Percentiles rank a stretch among this genome's conserved stretches.
Conservation (phyloP, 2,113 vertebrate species). For the Orcinus orca region DNA sequence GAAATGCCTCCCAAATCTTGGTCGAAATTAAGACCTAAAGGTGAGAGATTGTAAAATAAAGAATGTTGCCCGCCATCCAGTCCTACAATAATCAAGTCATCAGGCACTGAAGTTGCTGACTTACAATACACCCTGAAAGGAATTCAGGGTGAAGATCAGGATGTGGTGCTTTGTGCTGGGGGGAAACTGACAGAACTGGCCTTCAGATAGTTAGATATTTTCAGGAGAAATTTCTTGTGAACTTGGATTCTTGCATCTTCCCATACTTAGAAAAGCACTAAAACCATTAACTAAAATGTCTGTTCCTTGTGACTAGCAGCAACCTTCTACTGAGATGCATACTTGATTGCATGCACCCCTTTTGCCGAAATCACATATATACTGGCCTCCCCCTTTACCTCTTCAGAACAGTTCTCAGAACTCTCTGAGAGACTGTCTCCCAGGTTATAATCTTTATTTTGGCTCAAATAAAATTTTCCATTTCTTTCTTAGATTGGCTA, state of each 20-base stretch:
- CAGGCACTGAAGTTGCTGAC: neutral
- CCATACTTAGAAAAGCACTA: neutral
- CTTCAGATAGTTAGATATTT: neutral
- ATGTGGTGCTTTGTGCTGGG: neutral
- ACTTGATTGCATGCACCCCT: neutral
- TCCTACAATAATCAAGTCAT: neutral
- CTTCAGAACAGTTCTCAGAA: neutral
- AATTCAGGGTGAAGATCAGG: neutral
- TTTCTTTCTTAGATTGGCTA: neutral
- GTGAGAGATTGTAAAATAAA: neutral
- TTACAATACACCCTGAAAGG: neutral
- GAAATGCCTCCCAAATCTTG: neutral
- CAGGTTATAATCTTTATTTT: neutral
- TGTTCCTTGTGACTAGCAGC: neutral
- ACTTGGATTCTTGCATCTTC: neutral
- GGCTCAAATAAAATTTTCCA: neutral
- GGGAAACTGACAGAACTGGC: neutral
- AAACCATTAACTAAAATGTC: no score
- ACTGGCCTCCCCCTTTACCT: neutral
- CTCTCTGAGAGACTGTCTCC: neutral
- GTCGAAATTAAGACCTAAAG: neutral
- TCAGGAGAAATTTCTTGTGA: neutral
- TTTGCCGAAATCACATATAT: neutral
- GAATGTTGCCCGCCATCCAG: neutral
- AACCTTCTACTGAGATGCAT: neutral